Conservation (phyloP, 2,113 vertebrate species). For the Hymenochirus boettgeri region DNA sequence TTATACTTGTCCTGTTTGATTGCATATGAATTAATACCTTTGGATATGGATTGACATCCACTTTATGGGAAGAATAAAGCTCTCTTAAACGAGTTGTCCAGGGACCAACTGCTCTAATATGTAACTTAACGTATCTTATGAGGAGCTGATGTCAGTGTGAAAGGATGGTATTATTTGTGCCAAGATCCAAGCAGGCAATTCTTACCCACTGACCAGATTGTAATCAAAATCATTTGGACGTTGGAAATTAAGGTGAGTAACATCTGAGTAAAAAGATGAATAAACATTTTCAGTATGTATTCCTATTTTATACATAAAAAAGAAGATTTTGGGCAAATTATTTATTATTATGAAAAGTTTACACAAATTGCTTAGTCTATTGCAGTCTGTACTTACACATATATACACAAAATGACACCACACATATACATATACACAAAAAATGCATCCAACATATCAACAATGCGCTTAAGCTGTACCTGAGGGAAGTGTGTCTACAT, state of each 20-base stretch:
- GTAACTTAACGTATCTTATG: constrained; percentile 86
- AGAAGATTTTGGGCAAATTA: too few species aligned
- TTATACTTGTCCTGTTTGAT: too few species aligned
- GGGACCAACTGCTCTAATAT: constrained; percentile 87
- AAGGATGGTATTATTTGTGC: constrained; percentile 84
- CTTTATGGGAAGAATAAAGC: constrained; percentile 70
- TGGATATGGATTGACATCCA: constrained; percentile 63
- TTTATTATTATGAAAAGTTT: too few species aligned
- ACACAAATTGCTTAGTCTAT: too few species aligned
- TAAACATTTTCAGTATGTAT: too few species aligned
- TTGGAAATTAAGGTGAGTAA: constrained; percentile 79
- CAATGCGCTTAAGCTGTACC: constrained; percentile 58
- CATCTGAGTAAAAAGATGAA: too few species aligned
- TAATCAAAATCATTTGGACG: constrained; percentile 81
- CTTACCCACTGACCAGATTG: constrained; percentile 96
- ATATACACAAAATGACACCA: too few species aligned
- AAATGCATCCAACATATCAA: too few species aligned
- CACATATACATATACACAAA: too few species aligned
- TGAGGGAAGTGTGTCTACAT: constrained; percentile 86
- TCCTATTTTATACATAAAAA: too few species aligned
- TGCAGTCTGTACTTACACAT: too few species aligned
- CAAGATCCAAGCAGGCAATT: constrained; percentile 76
- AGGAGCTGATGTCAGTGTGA: constrained; percentile 89
- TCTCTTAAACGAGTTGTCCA: constrained; percentile 90
- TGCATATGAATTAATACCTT: constrained; percentile 75